Evolutionary conservation across 2,888 invertebrate species (phyloP).

Genomic region (Leptinotarsa haldemani): DNA sequence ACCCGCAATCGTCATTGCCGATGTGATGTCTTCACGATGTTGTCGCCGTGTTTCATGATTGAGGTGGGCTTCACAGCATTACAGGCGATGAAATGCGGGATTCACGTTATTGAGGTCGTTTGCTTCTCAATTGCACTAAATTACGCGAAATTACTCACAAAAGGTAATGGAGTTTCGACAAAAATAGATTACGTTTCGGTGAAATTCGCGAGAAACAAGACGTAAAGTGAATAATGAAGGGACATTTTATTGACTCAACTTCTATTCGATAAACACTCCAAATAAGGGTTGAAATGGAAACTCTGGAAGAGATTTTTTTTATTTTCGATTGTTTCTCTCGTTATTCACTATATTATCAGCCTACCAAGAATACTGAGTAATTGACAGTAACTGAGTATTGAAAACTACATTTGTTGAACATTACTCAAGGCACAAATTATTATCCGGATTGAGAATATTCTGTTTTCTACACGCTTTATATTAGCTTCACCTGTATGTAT

Average conservation of each 20-base stretch:
- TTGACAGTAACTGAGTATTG: too few species aligned
- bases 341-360: too few species aligned
- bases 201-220: slow-evolving; percentile 13
- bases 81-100: slow-evolving; percentile 34
- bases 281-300: too few species aligned
- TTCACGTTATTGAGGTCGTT: slow-evolving; percentile 40
- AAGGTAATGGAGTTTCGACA: slow-evolving; percentile 25
- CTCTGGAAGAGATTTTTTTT: too few species aligned
- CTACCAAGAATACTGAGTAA: too few species aligned
- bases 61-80: slow-evolving; percentile 38
- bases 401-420: too few species aligned
- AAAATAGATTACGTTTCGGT: slow-evolving; percentile 19
- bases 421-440: too few species aligned
- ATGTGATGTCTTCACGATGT: slow-evolving; percentile 34
- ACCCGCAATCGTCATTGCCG: not conserved
- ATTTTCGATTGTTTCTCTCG: too few species aligned
- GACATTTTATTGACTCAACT: not conserved
- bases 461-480: too few species aligned
- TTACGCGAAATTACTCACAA: slow-evolving; percentile 38
- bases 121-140: slow-evolving; percentile 39
- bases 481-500: too few species aligned
- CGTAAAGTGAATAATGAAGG: not conserved
- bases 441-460: too few species aligned
- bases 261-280: too few species aligned
- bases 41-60: slow-evolving; percentile 39